Conservation (phyloP, 2,888 invertebrate species). For the Tuberolachnus salignus region DNA sequence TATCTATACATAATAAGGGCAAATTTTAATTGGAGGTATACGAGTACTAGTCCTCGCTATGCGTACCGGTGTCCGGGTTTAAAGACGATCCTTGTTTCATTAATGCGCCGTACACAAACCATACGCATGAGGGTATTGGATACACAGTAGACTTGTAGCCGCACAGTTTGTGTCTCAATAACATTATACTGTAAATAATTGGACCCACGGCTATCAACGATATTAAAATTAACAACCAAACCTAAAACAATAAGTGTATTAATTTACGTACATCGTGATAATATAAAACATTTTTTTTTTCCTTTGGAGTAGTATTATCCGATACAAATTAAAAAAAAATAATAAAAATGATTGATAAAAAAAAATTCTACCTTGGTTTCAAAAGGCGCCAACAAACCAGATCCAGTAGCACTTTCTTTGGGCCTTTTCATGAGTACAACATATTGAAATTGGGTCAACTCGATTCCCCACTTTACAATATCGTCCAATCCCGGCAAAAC, state of each 20-base stretch:
- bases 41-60: too few species aligned
- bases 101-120: conserved; percentile 87
- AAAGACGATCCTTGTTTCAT: conserved; percentile 85
- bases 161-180: conserved; percentile 68
- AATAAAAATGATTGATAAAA: too few species aligned
- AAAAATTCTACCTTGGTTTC: conserved; percentile 67
- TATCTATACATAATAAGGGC: too few species aligned
- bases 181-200: conserved; percentile 74
- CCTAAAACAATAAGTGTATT: conserved; percentile 60
- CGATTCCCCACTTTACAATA: conserved; percentile 69
- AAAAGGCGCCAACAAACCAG: conserved; percentile 83
- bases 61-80: conserved; percentile 78
- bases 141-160: conserved; percentile 67
- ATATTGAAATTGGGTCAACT: conserved; percentile 78
- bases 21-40: too few species aligned
- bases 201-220: conserved; percentile 79
- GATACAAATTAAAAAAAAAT: too few species aligned
- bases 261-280: too few species aligned
- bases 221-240: conserved; percentile 75
- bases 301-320: too few species aligned
- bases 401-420: conserved; percentile 79
- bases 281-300: background rate
- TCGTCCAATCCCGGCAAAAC: conserved; percentile 68
- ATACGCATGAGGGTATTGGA: conserved; percentile 74
- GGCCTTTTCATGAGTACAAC: conserved; percentile 82